phyloP scores from a whole-genome alignment of 2,888 invertebrate genomes.

The Tromatobia lineatoria region DNA sequence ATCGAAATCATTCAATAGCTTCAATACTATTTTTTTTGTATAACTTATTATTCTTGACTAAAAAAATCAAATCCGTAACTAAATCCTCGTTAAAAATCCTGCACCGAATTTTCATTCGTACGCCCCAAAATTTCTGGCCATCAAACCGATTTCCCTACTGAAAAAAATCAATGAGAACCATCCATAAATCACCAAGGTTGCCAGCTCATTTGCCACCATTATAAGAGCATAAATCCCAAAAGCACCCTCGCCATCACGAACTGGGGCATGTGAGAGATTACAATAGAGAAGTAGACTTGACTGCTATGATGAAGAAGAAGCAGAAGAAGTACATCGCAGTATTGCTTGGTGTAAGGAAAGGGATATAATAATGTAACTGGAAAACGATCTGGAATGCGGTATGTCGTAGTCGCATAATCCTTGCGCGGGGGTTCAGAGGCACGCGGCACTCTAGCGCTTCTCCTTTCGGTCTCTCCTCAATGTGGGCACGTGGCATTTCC shows the following conservation, averaged over 20 bases:
- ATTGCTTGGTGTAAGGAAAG: not conserved
- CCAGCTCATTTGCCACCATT: constrained; percentile 17
- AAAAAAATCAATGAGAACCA: not conserved
- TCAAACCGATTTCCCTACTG: not conserved
- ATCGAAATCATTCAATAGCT: too few species aligned
- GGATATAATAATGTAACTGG: constrained; percentile 56
- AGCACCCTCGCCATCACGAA: constrained; percentile 3
- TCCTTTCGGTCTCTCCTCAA: constrained; percentile 1
- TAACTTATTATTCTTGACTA: too few species aligned
- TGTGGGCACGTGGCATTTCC: constrained; percentile 81
- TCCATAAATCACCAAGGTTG: constrained; percentile 11
- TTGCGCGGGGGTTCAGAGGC: constrained; percentile 65
- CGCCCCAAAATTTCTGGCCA: not conserved
- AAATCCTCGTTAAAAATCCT: not conserved
- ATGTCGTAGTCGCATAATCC: constrained; percentile 65
- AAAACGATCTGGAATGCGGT: constrained; percentile 64
- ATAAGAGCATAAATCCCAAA: constrained; percentile 1
- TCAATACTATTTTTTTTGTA: too few species aligned
- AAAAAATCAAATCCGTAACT: too few species aligned
- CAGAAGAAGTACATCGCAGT: not conserved
- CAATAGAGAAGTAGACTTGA: constrained; percentile 9
- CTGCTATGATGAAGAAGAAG: constrained; percentile 4
- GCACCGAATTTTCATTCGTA: not conserved
- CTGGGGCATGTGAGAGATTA: not conserved
- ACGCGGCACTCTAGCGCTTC: constrained; percentile 31